Percentiles rank a stretch among this genome's conserved stretches.
phyloP scores from a whole-genome alignment of 2,888 invertebrate species.

The Boloria selene region DNA sequence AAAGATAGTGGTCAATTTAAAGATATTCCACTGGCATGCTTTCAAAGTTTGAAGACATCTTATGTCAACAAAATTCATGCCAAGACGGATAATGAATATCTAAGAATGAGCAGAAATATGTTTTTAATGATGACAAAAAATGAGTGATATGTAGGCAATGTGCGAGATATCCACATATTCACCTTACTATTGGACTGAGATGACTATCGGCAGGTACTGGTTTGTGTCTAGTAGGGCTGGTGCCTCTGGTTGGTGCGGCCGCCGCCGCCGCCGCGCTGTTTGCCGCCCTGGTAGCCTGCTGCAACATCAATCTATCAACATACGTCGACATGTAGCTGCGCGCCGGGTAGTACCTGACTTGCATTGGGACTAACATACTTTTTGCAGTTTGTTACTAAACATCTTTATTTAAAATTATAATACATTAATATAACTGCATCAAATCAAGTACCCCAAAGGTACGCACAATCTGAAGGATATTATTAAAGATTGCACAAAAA shows the following conservation, averaged over 20 bases:
- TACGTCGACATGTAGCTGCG: conserved; percentile 29
- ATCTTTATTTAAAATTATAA: not conserved
- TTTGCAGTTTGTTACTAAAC: not conserved
- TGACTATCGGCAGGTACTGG: conserved; percentile 75
- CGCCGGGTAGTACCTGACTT: not conserved
- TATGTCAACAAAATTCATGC: not conserved
- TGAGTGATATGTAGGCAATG: too few species aligned
- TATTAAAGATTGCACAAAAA: conserved; percentile 20
- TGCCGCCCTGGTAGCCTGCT: conserved; percentile 90
- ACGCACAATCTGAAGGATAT: conserved; percentile 20
- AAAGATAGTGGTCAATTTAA: too few species aligned
- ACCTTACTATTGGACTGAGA: conserved; percentile 80
- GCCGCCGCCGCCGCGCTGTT: conserved; percentile 90
- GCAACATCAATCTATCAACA: conserved; percentile 48
- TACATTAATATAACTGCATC: not conserved
- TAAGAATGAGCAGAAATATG: too few species aligned
- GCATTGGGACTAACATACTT: not conserved
- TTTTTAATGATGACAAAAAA: too few species aligned
- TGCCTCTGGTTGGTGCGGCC: conserved; percentile 92
- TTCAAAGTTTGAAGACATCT: not conserved
- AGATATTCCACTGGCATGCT: not conserved
- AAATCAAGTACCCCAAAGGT: conserved; percentile 8
- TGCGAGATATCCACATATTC: conserved; percentile 25
- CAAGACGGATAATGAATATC: too few species aligned
- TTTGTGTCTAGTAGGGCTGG: conserved; percentile 88